Percentiles rank a stretch among this genome's conserved stretches.
phyloP scores from a whole-genome alignment of 2,888 invertebrate genomes.

The Erebia aethiops region DNA sequence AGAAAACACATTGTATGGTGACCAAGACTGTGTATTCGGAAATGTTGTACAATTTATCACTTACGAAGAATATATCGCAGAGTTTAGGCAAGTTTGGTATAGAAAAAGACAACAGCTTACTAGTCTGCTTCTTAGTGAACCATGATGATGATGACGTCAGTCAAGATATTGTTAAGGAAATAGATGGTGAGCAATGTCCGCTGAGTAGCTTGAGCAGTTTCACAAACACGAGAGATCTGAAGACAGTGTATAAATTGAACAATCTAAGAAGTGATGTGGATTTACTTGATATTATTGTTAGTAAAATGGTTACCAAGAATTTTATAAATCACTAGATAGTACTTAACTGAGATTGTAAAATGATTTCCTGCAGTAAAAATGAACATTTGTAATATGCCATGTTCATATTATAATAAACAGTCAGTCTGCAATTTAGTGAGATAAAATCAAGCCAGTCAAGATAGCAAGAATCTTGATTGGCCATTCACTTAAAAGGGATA shows the following conservation, averaged over 20 bases:
- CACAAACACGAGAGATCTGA: slow-evolving; percentile 77
- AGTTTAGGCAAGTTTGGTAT: slow-evolving; percentile 87
- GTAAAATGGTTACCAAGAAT: slow-evolving; percentile 86
- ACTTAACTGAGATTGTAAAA: not conserved
- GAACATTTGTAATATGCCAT: no score
- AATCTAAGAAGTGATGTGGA: slow-evolving; percentile 66
- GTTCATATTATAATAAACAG: no score
- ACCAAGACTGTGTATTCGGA: slow-evolving; percentile 86
- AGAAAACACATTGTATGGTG: slow-evolving; percentile 73
- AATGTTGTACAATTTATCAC: slow-evolving; percentile 86
- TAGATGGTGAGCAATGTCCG: slow-evolving; percentile 81
- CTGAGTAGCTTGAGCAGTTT: slow-evolving; percentile 73
- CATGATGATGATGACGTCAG: slow-evolving; percentile 54
- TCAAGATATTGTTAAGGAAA: slow-evolving; percentile 62
- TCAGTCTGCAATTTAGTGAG: no score
- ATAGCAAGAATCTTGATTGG: no score
- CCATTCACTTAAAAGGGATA: no score
- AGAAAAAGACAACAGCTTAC: slow-evolving; percentile 56
- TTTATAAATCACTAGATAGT: slow-evolving; percentile 57
- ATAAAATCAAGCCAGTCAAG: no score
- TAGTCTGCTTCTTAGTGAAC: slow-evolving; percentile 63
- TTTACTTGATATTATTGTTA: slow-evolving; percentile 84
- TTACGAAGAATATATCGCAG: slow-evolving; percentile 87
- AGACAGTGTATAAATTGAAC: slow-evolving; percentile 84
- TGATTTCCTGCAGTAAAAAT: no score